These are phyloP conservation scores for Hippopotamus amphibius DNA, from an alignment of 2,113 vertebrate genomes.

Conservation along the genomic window DNA sequence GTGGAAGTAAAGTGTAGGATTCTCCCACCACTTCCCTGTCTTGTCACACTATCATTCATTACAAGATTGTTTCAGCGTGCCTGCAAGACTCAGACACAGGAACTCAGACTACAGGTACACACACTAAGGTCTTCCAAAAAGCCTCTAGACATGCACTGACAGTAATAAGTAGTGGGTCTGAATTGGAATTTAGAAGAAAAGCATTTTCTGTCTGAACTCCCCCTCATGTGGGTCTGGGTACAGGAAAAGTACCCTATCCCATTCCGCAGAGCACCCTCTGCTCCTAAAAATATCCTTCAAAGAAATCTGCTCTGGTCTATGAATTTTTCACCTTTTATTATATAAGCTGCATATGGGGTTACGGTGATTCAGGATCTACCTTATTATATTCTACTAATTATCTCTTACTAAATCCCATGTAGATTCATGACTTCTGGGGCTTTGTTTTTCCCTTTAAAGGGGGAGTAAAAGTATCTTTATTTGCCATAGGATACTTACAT, in stretches of 20 bases:
- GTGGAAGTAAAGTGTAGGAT: background rate
- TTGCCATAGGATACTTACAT: background rate
- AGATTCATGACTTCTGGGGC: background rate
- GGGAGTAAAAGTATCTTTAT: background rate
- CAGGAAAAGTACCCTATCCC: background rate
- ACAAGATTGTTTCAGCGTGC: background rate
- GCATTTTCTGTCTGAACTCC: background rate
- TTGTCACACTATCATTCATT: background rate
- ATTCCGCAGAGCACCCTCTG: background rate
- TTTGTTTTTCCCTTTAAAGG: background rate
- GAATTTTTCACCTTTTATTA: background rate
- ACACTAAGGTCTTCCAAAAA: background rate
- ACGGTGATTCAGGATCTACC: background rate
- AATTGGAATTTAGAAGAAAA: background rate
- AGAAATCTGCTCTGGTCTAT: background rate
- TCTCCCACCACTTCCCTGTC: rapidly evolving
- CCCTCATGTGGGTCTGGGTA: background rate
- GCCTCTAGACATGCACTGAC: background rate
- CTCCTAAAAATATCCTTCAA: background rate
- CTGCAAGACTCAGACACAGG: background rate
- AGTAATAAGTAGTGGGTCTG: background rate
- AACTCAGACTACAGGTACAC: background rate
- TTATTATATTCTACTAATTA: background rate
- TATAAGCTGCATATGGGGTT: rapidly evolving
- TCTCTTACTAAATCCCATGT: background rate